phyloP scores from a whole-genome alignment of 2,888 invertebrate species.

The Synanthedon vespiformis region DNA sequence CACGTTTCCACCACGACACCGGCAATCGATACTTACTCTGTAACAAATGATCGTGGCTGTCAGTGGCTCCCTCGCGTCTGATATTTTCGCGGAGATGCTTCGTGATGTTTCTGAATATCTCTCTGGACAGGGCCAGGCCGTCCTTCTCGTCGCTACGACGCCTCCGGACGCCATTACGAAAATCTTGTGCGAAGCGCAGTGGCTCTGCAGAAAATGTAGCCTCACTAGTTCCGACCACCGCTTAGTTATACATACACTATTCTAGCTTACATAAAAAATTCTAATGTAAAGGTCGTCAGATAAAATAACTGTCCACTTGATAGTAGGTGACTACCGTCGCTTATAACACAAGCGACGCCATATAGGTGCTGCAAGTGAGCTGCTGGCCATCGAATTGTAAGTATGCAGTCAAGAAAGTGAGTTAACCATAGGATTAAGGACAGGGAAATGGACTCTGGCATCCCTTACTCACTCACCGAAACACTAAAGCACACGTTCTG shows the following conservation, averaged over 20 bases:
- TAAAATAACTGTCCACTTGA: too few relatives aligned
- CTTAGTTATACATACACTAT: not conserved
- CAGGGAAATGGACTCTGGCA: too few relatives aligned
- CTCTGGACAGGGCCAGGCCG: conserved; percentile 59
- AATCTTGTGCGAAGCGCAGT: conserved; percentile 50
- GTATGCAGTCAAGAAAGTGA: too few relatives aligned
- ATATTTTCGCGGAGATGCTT: conserved; percentile 65
- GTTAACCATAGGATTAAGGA: too few relatives aligned
- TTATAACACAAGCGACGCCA: too few relatives aligned
- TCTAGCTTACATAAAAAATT: too few relatives aligned
- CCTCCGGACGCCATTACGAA: conserved; percentile 43
- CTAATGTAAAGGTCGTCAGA: too few relatives aligned
- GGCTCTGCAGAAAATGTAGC: conserved; percentile 37
- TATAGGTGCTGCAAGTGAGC: too few relatives aligned
- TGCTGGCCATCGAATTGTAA: too few relatives aligned
- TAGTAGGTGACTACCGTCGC: too few relatives aligned
- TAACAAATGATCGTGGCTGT: conserved; percentile 54
- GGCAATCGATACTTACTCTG: conserved; percentile 43
- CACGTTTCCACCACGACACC: conserved; percentile 5
- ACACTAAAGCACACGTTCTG: too few relatives aligned
- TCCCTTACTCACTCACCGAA: too few relatives aligned
- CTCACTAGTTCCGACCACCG: not conserved
- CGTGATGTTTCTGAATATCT: conserved; percentile 67
- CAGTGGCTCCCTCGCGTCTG: conserved; percentile 56
- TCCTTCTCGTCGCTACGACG: conserved; percentile 56